Conservation (phyloP, 1,140 invertebrate genomes). For the Venturia canescens region DNA sequence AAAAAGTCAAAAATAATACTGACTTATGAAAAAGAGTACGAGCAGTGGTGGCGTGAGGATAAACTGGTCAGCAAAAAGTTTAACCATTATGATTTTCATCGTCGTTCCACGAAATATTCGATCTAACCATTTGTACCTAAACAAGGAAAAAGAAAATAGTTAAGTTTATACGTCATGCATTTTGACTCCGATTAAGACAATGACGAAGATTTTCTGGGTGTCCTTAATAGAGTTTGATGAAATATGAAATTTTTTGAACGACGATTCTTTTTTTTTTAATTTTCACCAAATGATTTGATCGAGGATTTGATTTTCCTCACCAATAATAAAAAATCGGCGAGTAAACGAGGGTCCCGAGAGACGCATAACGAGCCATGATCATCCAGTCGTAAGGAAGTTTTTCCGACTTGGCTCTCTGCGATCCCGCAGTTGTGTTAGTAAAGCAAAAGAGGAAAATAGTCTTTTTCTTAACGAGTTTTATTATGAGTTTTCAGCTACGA, state of each 20-base stretch:
- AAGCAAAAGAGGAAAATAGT: not conserved
- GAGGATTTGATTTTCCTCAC: constrained; percentile 49
- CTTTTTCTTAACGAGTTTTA: not conserved
- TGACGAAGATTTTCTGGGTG: too few relatives aligned
- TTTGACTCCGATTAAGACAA: too few relatives aligned
- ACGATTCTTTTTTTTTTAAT: not conserved
- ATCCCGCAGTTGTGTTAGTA: constrained; percentile 5
- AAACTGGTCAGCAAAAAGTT: constrained; percentile 87
- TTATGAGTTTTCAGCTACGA: too few relatives aligned
- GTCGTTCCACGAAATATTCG: constrained; percentile 82
- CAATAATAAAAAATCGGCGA: constrained; percentile 58
- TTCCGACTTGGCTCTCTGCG: constrained; percentile 28
- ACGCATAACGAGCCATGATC: constrained; percentile 42
- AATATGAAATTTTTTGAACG: not conserved
- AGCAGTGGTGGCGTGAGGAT: constrained; percentile 84
- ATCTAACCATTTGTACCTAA: constrained; percentile 89
- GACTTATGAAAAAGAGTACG: constrained; percentile 84
- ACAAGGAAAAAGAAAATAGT: constrained; percentile 12
- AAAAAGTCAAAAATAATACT: constrained; percentile 62
- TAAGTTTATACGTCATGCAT: not conserved
- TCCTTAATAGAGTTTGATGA: not conserved
- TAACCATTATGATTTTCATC: constrained; percentile 81
- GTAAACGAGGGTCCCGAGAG: constrained; percentile 2
- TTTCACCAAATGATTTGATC: constrained; percentile 24
- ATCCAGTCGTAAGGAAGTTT: constrained; percentile 18